Evolutionary conservation across 2,888 invertebrate genomes (phyloP).

Genomic region (Caenorhabditis drosophilae): DNA sequence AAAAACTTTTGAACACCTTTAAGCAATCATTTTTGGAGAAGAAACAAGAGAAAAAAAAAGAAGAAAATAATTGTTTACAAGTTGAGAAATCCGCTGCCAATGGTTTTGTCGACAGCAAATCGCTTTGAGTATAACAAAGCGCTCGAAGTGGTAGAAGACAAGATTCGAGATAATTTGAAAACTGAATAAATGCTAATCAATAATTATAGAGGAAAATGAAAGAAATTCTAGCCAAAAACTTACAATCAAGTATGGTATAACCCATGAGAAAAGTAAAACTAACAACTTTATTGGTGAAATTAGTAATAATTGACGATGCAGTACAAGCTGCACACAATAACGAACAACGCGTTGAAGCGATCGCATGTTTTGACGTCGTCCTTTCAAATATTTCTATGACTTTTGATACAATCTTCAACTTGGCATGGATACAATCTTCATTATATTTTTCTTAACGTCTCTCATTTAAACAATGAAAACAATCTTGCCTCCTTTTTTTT

Average conservation of each 20-base stretch:
- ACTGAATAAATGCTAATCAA: conserved; percentile 44
- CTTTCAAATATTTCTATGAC: too few species aligned
- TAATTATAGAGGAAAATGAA: conserved; percentile 7
- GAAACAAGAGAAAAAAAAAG: neutral
- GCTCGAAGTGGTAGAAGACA: conserved; percentile 63
- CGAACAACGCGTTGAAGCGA: conserved; percentile 23
- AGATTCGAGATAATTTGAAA: conserved; percentile 66
- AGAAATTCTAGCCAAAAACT: conserved; percentile 31
- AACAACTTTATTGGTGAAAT: conserved; percentile 51
- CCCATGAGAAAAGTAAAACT: conserved; percentile 59
- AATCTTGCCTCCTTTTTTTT: too few species aligned
- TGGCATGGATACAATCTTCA: too few species aligned
- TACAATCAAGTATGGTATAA: conserved; percentile 65
- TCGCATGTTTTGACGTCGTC: too few species aligned
- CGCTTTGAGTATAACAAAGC: conserved; percentile 66
- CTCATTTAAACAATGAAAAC: too few species aligned
- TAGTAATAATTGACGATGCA: conserved; percentile 34
- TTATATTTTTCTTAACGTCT: too few species aligned
- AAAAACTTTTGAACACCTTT: conserved; percentile 40
- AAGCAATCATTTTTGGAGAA: too few species aligned
- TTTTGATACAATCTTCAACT: neutral
- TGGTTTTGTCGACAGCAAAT: conserved; percentile 60
- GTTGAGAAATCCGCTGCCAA: conserved; percentile 49
- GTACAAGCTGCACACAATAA: conserved; percentile 31
- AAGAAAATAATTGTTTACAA: conserved; percentile 35